phyloP scores from a whole-genome alignment of 1,140 invertebrate species.

The Teleopsis dalmanni region DNA sequence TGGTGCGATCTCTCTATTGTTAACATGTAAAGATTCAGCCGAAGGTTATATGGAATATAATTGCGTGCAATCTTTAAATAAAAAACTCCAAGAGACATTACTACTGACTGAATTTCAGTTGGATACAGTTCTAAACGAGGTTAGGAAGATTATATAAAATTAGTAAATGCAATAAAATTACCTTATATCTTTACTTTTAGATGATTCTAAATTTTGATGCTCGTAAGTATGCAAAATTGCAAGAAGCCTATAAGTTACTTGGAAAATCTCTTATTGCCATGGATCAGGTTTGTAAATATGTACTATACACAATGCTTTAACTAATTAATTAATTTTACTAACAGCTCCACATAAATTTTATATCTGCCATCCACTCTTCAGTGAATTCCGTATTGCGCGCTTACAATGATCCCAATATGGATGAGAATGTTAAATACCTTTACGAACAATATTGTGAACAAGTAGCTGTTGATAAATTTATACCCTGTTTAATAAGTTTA shows the following conservation, averaged over 20 bases:
- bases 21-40: conserved; percentile 82
- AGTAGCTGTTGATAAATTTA: conserved; percentile 67
- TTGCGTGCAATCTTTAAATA: conserved; percentile 77
- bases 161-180: neutral
- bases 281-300: conserved; percentile 72
- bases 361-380: conserved; percentile 84
- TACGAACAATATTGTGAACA: conserved; percentile 71
- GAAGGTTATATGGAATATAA: conserved; percentile 72
- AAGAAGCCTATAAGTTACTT: conserved; percentile 75
- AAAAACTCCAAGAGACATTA: conserved; percentile 84
- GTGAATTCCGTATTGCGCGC: conserved; percentile 70
- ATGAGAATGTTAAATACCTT: conserved; percentile 62
- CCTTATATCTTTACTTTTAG: conserved; percentile 30
- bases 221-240: conserved; percentile 66
- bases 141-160: conserved; percentile 36
- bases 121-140: conserved; percentile 76
- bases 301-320: neutral
- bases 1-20: conserved; percentile 76
- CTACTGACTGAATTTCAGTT: conserved; percentile 87
- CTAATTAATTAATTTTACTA: neutral
- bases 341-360: conserved; percentile 88
- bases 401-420: conserved; percentile 58
- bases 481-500: conserved; percentile 70
- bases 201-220: conserved; percentile 67
- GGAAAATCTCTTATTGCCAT: conserved; percentile 85